phyloP scores from a whole-genome alignment of 2,888 invertebrate species.

The Steinernema carpocapsae region DNA sequence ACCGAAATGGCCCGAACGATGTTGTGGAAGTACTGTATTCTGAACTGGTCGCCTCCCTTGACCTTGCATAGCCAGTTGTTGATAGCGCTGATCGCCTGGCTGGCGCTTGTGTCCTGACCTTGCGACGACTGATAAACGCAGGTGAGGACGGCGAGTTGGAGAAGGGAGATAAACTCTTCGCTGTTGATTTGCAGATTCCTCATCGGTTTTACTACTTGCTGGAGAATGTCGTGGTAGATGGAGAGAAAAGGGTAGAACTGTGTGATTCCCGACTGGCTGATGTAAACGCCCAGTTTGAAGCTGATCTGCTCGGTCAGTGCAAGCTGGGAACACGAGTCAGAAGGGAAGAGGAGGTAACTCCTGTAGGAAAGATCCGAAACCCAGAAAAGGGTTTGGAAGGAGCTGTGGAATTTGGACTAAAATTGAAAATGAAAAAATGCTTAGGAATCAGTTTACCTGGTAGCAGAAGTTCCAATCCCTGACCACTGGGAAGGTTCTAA shows the following conservation, averaged over 20 bases:
- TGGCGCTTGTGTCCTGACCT: no score
- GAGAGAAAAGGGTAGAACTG: neutral
- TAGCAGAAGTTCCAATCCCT: neutral
- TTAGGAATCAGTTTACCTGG: neutral
- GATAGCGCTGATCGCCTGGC: no score
- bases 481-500: neutral
- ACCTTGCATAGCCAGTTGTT: neutral
- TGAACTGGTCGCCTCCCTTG: neutral
- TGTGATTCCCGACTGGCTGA: neutral
- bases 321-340: neutral
- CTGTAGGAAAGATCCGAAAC: neutral
- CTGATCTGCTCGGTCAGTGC: neutral
- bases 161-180: neutral
- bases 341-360: neutral
- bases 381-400: neutral
- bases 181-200: neutral
- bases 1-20: neutral
- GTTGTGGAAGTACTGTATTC: neutral
- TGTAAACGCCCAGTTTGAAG: neutral
- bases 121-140: no score
- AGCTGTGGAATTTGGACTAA: neutral
- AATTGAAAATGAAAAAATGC: neutral
- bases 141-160: no score
- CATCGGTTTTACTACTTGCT: neutral
- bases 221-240: neutral